Evolutionary conservation across 2,113 vertebrate genomes (phyloP).

Genomic region (Coptodon bakossiorum): DNA sequence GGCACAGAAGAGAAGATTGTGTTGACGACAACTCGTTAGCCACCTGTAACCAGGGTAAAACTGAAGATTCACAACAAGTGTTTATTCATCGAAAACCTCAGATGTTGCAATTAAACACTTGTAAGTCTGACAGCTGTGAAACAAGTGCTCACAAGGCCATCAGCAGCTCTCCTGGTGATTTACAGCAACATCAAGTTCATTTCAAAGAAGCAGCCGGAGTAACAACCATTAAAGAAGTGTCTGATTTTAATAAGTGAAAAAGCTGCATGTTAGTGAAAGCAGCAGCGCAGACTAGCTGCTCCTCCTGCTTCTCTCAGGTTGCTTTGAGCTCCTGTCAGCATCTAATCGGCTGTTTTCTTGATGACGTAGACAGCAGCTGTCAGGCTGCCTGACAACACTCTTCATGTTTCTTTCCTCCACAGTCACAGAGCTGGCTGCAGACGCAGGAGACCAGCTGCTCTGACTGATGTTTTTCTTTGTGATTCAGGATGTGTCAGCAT

Average conservation of each 20-base stretch:
- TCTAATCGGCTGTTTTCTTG: not conserved
- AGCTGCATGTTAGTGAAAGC: not conserved
- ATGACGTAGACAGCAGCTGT: not conserved
- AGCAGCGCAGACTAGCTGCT: not conserved
- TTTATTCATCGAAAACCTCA: not conserved
- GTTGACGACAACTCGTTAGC: not conserved
- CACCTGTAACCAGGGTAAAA: not conserved
- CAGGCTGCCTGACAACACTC: not conserved
- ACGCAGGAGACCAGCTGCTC: not conserved
- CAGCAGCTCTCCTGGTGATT: not conserved
- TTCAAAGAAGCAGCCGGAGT: not conserved
- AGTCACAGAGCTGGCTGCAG: not conserved
- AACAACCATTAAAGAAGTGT: not conserved
- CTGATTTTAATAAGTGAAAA: not conserved
- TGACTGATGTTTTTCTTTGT: not conserved
- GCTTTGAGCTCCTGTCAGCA: not conserved
- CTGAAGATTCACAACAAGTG: not conserved
- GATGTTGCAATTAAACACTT: not conserved
- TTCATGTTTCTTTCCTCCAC: not conserved
- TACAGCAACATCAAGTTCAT: not conserved
- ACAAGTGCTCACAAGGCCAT: fast-evolving
- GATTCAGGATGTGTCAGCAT: fast-evolving
- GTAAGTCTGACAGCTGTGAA: not conserved
- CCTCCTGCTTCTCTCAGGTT: not conserved
- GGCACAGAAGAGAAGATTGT: fast-evolving